Evolutionary conservation across 2,888 invertebrate species (phyloP), one percentile per base, ranked within the genome.

Genomic region (Rhynchonema sp.): DNA sequence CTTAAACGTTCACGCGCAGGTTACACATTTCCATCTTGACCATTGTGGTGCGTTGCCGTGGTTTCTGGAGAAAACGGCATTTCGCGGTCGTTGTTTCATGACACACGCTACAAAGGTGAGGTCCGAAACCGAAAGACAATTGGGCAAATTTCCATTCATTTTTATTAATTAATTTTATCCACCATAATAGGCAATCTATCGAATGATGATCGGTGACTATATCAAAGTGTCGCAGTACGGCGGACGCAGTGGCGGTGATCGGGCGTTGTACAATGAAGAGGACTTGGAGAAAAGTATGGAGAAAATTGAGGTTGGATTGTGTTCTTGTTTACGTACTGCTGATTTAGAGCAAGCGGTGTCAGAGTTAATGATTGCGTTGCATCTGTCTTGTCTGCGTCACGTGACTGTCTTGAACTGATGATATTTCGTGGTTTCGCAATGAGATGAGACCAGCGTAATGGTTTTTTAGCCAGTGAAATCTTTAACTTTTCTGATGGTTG

Each of bases 61-160:
- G 91, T 92, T 98, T 74, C 78, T 98, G 30, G 84, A 86, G 69
- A 96, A 96, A 75, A 98, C 98, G 0, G 88, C 87, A 59, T 96
- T 98, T 75, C 60, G 65, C 70, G 94, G 96, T 0, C 81, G 92
- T 53, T 94, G 94, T 74, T 96, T 94, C 73, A 98, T 98, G 98
- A 98, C 98, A 0, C 98, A 99, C 73, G 96, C 98, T 0, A 94
- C 98, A 0, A 98, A 99, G 79, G 96, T 96, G 29, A 98, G 99
- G 70, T 96, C 94, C n/a, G n/a, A n/a, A n/a, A 53, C 9, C 9
- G 9, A n/a, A 17, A n/a, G 23, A 6, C 53, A 53, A 20, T 53
- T 53, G 6, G 6, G 6, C n/a, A 20, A 20, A 25, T 53, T 53
- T 53, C 6, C 6, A 23, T 25, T 25, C 9, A 9, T 53, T n/a